phyloP scores from a whole-genome alignment of 2,888 invertebrate genomes.

The Philhelius pedissequus region DNA sequence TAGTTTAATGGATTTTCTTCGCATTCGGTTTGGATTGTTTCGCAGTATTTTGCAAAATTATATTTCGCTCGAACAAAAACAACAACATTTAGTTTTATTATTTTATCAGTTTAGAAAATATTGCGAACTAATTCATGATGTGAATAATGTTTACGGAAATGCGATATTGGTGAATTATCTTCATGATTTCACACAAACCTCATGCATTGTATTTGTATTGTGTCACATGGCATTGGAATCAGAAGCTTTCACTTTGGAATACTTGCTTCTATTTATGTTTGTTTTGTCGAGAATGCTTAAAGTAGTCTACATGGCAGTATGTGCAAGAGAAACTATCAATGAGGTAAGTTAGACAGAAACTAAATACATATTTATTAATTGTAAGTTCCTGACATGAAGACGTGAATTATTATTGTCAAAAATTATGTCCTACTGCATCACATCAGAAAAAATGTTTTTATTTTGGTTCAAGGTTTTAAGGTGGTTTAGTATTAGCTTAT shows the following conservation, averaged over 20 bases:
- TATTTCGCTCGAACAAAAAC: neutral
- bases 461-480: too few species aligned
- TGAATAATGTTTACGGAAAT: constrained; percentile 72
- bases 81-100: constrained; percentile 55
- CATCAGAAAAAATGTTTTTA: too few species aligned
- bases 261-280: constrained; percentile 71
- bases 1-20: constrained; percentile 73
- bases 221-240: constrained; percentile 72
- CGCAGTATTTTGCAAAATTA: constrained; percentile 69
- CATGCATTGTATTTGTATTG: constrained; percentile 73
- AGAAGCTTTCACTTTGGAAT: constrained; percentile 68
- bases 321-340: constrained; percentile 71
- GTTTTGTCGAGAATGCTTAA: constrained; percentile 72
- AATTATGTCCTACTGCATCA: too few species aligned
- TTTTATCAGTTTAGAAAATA: constrained; percentile 70
- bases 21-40: constrained; percentile 73
- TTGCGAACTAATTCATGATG: constrained; percentile 69
- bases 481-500: too few species aligned
- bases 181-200: constrained; percentile 74
- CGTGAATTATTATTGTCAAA: too few species aligned
- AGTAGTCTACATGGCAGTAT: constrained; percentile 71
- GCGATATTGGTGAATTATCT: constrained; percentile 70
- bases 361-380: too few species aligned
- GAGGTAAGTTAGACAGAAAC: too few species aligned
- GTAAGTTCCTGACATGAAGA: too few species aligned